These are phyloP conservation scores for Achroia grisella DNA, from an alignment of 1,140 invertebrate genomes.

Conservation along the genomic window DNA sequence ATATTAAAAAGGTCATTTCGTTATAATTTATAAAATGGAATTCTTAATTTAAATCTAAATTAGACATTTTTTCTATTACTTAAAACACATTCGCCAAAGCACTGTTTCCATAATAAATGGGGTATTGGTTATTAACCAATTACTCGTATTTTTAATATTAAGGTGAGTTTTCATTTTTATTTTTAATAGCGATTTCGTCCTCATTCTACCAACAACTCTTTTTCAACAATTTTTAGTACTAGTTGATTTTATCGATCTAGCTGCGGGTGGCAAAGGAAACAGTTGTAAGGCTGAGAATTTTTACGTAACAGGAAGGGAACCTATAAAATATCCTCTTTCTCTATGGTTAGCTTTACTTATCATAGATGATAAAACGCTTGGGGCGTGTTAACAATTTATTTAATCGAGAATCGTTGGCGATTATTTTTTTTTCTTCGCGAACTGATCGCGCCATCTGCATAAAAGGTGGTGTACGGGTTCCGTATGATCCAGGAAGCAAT, in stretches of 20 bases:
- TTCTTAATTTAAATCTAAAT: neutral
- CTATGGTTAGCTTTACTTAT: constrained; percentile 36
- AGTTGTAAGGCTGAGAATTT: constrained; percentile 14
- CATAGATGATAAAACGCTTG: constrained; percentile 46
- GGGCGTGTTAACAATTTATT: constrained; percentile 60
- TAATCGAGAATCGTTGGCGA: constrained; percentile 40
- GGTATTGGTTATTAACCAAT: constrained; percentile 59
- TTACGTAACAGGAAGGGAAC: constrained; percentile 24
- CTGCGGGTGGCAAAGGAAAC: constrained; percentile 41
- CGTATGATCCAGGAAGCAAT: constrained; percentile 39
- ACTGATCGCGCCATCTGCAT: constrained; percentile 42
- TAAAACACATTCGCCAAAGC: constrained; percentile 16
- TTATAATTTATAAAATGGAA: neutral
- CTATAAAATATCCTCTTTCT: constrained; percentile 34
- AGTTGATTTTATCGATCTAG: constrained; percentile 28
- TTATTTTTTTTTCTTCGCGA: constrained; percentile 26
- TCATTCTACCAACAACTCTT: neutral
- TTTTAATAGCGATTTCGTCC: constrained; percentile 1
- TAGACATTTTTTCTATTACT: neutral
- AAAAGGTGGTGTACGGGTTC: constrained; percentile 42
- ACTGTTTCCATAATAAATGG: constrained; percentile 27
- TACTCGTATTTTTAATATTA: constrained; percentile 28
- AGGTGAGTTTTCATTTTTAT: constrained; percentile 33
- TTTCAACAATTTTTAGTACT: constrained; percentile 9
- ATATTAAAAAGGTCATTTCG: too few relatives aligned